These are phyloP conservation scores for Ypsolopha sequella DNA, from an alignment of 2,888 invertebrate genomes.

Conservation along the genomic window DNA sequence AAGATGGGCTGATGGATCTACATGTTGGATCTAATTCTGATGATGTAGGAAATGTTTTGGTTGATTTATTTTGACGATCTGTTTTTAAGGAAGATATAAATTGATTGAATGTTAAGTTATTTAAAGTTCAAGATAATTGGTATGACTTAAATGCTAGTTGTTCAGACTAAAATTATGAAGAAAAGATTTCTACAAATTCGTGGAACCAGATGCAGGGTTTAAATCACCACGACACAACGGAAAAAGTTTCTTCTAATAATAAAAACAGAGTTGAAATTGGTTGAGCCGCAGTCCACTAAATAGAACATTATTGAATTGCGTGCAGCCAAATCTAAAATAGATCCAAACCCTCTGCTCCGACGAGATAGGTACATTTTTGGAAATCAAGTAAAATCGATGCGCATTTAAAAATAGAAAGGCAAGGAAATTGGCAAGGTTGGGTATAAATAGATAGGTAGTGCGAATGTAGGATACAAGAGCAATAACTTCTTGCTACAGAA, in stretches of 20 bases:
- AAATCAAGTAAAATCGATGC: constrained; percentile 58
- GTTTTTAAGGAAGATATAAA: too few species aligned
- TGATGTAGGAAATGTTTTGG: not conserved
- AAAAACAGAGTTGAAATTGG: constrained; percentile 35
- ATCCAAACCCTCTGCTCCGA: constrained; percentile 40
- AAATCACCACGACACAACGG: constrained; percentile 10
- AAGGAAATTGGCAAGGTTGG: constrained; percentile 45
- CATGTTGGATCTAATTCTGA: not conserved
- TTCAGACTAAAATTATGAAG: too few species aligned
- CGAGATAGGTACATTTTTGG: constrained; percentile 66
- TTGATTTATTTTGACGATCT: too few species aligned
- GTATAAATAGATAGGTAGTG: constrained; percentile 33
- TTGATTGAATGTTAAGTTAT: too few species aligned
- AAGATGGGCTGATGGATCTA: not conserved
- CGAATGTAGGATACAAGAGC: too few species aligned
- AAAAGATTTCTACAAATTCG: too few species aligned
- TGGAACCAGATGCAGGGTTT: not conserved
- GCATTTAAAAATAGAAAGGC: constrained; percentile 48
- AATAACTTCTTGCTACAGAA: too few species aligned
- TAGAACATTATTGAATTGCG: constrained; percentile 45
- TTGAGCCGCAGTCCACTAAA: constrained; percentile 14
- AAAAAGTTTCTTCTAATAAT: constrained; percentile 21
- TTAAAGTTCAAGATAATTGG: too few species aligned
- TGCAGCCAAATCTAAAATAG: constrained; percentile 49
- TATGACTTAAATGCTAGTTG: too few species aligned